Base-by-base conservation (phyloP, 1,140 invertebrate species). In the Agrilus planipennis region DNA sequence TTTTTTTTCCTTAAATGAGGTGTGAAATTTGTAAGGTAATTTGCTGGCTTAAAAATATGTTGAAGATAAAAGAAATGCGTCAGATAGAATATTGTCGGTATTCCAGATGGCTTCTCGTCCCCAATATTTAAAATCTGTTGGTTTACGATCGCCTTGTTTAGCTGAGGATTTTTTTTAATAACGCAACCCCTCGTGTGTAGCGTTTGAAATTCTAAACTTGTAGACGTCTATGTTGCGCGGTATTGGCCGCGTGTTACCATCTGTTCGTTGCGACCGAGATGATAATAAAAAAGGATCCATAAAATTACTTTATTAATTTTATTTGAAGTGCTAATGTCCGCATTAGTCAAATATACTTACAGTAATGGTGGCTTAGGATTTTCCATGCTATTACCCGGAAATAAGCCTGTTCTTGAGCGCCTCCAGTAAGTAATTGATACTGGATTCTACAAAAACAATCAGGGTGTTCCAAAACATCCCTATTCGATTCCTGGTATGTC, bases 261-360 rank as follows among this genome's bases (percentile, higher is more conserved):
- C 37, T 45, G 43, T 41, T 45, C 23, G 29, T 25, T 34, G 19
- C 17, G 12, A 25, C 15, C 31, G 25, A 34, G 34, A n/a, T 25
- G 28, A 21, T 17, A 28, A 38, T 38, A 38, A 45, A 45, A 36
- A 25, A 40, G 38, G 23, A 19, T 20, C 28, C 43, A 45, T 41
- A 45, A 45, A 41, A 45, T 45, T 27, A 35, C 38, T 32, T 41
- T 45, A 45, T 45, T 45, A 40, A 41, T 45, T 45, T 45, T 41
- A 38, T 45, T 41, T 41, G 43, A 41, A 35, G 38, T 45, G 39
- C 41, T 45, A 45, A 41, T 45, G 43, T 41, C 22, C 15, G 21
- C 42, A 45, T 45, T 45, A 41, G 30, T 45, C 36, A 38, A 19
- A 14, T 19, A 21, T 9, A 21, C 14, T 22, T 21, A 36, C 6